Base-by-base conservation (phyloP, 2,888 invertebrate species). In the Noctua janthe region DNA sequence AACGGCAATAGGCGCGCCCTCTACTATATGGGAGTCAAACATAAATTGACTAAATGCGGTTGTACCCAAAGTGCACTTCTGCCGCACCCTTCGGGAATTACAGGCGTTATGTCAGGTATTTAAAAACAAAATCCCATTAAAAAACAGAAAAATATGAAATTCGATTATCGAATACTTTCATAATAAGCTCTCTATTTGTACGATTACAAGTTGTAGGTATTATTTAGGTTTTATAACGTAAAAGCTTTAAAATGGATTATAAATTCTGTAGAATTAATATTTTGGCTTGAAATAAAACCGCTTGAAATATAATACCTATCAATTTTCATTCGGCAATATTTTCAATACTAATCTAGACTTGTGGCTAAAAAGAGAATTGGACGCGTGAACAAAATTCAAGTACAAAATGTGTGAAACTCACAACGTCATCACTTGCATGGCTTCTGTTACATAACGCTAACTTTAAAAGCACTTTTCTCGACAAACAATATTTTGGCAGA, bases 401-500 rank as follows among this genome's bases (percentile, higher is more conserved):
- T 72, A 70, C 11, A 59, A 39, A 62, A n/a, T 43, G 39, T 66
- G 56, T 29, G 5, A 66, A 71, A n/a, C 20, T n/a, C 10, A 35
- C 8, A n/a, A n/a, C 62, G 49, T 10, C 29, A 49, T 49, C 20
- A 17, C 10, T 70, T 76, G 69, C 47, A 69, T 69, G 39, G 39
- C 17, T 54, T 69, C 56, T 49, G 83, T 72, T 69, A 72, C 39
- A 51, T 73, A 70, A 64, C 10, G 20, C 35, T 56, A 64, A 83
- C 43, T 79, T 82, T 79, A 59, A 79, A 78, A 79, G 54, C 83
- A 73, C 49, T 82, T 83, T 83, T 83, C 78, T 56, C 54, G 69
- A 73, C 62, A 83, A 79, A 83, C 82, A 82, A 73, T 64, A 51
- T 82, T 73, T 82, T 83, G 82, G 83, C 82, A 78, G 8, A 47